phyloP scores from a whole-genome alignment of 2,113 vertebrate species.

The Toxotes chatareus region DNA sequence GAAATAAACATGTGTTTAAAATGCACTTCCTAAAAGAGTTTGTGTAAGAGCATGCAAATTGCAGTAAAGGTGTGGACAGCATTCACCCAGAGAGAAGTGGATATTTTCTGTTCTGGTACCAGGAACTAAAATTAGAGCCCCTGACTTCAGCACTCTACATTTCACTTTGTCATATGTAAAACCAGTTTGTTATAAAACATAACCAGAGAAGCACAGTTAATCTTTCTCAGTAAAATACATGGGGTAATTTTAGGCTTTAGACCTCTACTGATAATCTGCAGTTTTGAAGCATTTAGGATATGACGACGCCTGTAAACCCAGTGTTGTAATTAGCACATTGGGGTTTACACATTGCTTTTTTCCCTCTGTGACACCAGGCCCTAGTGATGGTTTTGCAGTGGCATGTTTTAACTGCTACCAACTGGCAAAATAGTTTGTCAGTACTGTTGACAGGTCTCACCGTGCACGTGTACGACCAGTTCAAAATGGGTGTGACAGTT shows the following conservation, averaged over 20 bases:
- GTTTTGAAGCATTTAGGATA: background rate
- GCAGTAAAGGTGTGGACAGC: background rate
- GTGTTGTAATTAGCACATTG: background rate
- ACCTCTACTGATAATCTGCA: background rate
- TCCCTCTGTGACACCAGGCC: background rate
- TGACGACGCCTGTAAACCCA: background rate
- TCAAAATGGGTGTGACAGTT: slow-evolving; percentile 20
- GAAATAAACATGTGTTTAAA: slow-evolving; percentile 6
- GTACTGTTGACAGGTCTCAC: slow-evolving; percentile 32
- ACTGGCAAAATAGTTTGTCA: slow-evolving; percentile 34
- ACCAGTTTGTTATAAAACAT: background rate
- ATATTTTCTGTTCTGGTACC: slow-evolving; percentile 28
- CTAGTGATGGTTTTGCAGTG: background rate
- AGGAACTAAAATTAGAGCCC: slow-evolving; percentile 40
- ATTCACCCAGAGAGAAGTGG: slow-evolving; percentile 11
- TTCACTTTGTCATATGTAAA: slow-evolving; percentile 2
- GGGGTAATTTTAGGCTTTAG: background rate
- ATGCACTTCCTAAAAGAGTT: slow-evolving; percentile 12
- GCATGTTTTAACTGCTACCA: slow-evolving; percentile 34
- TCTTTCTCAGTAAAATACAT: background rate
- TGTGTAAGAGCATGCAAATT: background rate
- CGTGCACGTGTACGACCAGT: slow-evolving; percentile 20
- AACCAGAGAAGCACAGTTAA: background rate
- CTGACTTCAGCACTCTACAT: slow-evolving; percentile 1
- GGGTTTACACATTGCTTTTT: background rate